Conservation (phyloP, 2,797 vertebrate genomes). For the Leptodactylus fallax region DNA sequence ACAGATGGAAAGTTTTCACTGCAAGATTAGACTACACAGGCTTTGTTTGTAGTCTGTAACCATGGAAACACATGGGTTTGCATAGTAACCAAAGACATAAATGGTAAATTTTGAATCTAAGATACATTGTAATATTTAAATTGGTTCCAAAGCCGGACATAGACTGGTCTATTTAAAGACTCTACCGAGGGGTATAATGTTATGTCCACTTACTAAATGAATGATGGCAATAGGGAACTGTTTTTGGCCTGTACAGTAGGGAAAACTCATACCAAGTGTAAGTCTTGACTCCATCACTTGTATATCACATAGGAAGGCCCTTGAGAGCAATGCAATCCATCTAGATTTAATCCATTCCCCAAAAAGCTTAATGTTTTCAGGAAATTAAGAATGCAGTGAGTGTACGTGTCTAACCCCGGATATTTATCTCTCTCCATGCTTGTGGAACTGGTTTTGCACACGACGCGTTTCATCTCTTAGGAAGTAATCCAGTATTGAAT, state of each 20-base stretch:
- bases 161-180: too few relatives aligned
- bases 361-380: neutral
- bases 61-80: neutral
- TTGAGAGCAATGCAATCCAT: neutral
- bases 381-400: neutral
- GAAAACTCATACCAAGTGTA: neutral
- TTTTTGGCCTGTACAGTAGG: neutral
- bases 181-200: too few relatives aligned
- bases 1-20: neutral
- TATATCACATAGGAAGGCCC: neutral
- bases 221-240: too few relatives aligned
- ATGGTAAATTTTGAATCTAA: neutral
- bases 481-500: slow-evolving; percentile 53
- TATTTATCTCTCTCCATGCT: slow-evolving; percentile 8
- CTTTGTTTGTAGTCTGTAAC: neutral
- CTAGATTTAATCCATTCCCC: neutral
- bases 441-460: slow-evolving; percentile 30
- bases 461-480: slow-evolving; percentile 7
- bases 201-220: too few relatives aligned
- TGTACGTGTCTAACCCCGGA: neutral
- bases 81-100: neutral
- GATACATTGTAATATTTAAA: too few relatives aligned
- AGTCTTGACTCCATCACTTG: neutral
- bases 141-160: too few relatives aligned
- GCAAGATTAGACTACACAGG: neutral